Evolutionary conservation across 2,888 invertebrate genomes (phyloP).

Genomic region (Brachypterus glaber): DNA sequence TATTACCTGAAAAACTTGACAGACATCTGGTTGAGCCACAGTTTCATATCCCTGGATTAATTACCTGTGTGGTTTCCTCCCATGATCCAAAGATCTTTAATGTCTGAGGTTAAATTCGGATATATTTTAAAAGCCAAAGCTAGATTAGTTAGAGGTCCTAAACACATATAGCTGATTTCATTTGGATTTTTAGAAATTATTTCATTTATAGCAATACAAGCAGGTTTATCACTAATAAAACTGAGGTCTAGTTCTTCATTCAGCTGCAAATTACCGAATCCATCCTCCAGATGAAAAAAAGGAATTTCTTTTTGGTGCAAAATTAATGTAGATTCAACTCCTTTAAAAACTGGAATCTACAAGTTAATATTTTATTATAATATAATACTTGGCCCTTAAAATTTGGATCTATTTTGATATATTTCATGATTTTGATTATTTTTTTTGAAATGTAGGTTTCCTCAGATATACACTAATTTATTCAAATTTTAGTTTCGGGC

Average conservation of each 20-base stretch:
- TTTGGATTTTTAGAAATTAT: conserved; percentile 48
- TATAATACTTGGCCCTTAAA: no score
- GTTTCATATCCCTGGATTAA: no score
- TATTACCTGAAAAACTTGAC: no score
- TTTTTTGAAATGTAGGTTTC: no score
- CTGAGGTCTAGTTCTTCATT: conserved; percentile 34
- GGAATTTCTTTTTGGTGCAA: conserved; percentile 33
- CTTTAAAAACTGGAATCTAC: conserved; percentile 67
- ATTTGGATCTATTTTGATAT: no score
- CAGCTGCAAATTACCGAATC: conserved; percentile 55
- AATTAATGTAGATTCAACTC: conserved; percentile 46
- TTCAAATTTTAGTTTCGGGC: no score
- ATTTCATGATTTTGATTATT: no score
- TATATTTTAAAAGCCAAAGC: conserved; percentile 65
- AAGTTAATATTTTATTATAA: no score
- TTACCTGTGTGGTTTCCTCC: conserved; percentile 68
- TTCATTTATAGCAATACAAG: conserved; percentile 50
- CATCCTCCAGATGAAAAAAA: conserved; percentile 57
- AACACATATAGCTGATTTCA: conserved; percentile 51
- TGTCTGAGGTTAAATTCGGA: conserved; percentile 50
- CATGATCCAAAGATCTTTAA: conserved; percentile 65
- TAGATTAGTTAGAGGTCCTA: conserved; percentile 72
- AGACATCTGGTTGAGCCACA: no score
- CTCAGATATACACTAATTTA: no score
- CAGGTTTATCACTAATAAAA: conserved; percentile 33